Percentiles rank a stretch among this genome's conserved stretches.
Conservation (phyloP, 2,113 vertebrate genomes). For the Hypomesus transpacificus region DNA sequence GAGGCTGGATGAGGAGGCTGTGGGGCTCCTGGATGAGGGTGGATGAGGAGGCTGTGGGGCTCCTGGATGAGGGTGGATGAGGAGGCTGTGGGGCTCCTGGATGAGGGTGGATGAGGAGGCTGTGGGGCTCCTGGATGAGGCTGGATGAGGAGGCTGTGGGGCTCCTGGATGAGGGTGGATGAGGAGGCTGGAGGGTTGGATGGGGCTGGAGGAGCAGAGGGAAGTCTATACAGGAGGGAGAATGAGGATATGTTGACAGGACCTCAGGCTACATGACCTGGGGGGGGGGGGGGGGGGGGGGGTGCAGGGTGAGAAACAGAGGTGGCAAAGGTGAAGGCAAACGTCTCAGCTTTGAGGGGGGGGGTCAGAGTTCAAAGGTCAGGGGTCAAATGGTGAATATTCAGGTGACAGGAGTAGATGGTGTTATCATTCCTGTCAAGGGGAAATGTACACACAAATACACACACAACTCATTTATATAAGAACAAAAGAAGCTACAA, state of each 20-base stretch:
- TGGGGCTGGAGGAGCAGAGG: background rate
- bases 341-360: constrained; percentile 11
- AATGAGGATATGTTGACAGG: background rate
- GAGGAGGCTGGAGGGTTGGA: no score
- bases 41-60: no score
- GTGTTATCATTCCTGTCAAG: constrained; percentile 4
- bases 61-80: no score
- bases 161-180: no score
- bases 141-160: no score
- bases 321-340: background rate
- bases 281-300: background rate
- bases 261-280: background rate
- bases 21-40: no score
- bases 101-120: no score
- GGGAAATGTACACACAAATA: constrained; percentile 5
- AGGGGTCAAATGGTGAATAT: constrained; percentile 21
- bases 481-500: background rate
- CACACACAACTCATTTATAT: background rate
- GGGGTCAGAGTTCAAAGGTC: constrained; percentile 22
- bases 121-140: no score
- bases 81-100: no score
- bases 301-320: background rate
- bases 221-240: background rate
- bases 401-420: constrained; percentile 23
- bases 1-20: no score